These are phyloP conservation scores for Rotaria magnacalcarata DNA, from an alignment of 2,888 invertebrate species.

Conservation along the genomic window DNA sequence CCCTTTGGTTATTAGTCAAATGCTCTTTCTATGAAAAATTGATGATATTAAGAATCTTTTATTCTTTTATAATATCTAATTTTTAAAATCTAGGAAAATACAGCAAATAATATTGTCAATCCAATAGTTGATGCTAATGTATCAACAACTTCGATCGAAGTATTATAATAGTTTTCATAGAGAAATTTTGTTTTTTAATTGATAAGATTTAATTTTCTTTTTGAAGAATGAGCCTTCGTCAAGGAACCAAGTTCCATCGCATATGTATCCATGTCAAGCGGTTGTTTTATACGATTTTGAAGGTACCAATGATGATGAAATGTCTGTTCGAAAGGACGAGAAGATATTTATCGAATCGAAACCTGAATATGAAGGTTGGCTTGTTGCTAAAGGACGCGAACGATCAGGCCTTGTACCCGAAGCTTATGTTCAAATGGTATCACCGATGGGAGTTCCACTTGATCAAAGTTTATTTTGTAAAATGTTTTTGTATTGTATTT, in stretches of 20 bases:
- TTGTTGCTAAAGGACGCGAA: conserved; percentile 1
- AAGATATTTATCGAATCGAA: conserved; percentile 21
- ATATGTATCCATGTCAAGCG: background rate
- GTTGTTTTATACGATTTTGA: conserved; percentile 4
- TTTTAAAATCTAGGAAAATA: background rate
- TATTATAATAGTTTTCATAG: background rate
- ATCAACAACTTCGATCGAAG: background rate
- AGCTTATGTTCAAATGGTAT: background rate
- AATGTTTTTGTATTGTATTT: background rate
- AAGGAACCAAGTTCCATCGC: background rate
- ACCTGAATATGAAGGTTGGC: conserved; percentile 6
- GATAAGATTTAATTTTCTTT: no score
- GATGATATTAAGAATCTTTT: no score
- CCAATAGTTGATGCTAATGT: background rate
- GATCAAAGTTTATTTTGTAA: background rate
- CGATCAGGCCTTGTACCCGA: background rate
- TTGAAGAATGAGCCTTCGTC: background rate
- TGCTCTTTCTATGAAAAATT: no score
- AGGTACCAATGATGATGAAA: background rate
- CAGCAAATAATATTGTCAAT: background rate
- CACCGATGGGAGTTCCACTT: background rate
- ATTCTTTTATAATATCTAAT: no score
- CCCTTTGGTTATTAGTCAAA: no score
- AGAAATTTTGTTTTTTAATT: background rate
- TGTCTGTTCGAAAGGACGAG: conserved; percentile 3